Conservation (phyloP, 1,140 invertebrate species). For the Capitella teleta region DNA sequence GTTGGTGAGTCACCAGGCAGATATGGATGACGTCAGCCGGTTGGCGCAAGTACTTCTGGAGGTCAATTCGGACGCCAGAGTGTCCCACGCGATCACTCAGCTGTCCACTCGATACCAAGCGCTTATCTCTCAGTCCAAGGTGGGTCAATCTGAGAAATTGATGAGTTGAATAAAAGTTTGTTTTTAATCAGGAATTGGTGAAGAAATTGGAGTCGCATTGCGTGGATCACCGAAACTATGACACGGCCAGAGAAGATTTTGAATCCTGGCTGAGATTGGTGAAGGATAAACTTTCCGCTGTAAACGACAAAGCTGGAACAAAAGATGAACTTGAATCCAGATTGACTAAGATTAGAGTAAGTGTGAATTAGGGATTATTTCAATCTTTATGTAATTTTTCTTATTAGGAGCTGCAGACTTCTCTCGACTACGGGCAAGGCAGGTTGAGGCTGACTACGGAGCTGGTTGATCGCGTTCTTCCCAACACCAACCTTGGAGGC, state of each 20-base stretch:
- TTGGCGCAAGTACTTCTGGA: constrained; percentile 33
- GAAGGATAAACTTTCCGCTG: constrained; percentile 20
- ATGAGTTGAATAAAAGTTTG: not conserved
- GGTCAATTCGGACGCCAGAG: constrained; percentile 61
- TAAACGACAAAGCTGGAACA: constrained; percentile 24
- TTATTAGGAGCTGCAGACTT: constrained; percentile 33
- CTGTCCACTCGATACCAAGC: constrained; percentile 82
- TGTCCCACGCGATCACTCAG: constrained; percentile 79
- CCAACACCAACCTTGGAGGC: constrained; percentile 25
- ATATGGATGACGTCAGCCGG: constrained; percentile 32
- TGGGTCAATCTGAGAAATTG: constrained; percentile 10
- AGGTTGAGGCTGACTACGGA: constrained; percentile 25
- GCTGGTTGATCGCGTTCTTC: constrained; percentile 24
- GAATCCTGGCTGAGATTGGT: constrained; percentile 26
- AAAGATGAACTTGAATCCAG: constrained; percentile 26
- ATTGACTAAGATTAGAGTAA: constrained; percentile 25
- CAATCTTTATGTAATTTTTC: too few species aligned
- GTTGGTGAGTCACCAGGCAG: constrained; percentile 14
- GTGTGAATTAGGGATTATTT: too few species aligned
- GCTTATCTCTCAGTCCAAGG: constrained; percentile 74
- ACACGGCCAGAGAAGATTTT: constrained; percentile 23
- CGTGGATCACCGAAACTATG: constrained; percentile 68
- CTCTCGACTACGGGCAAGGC: constrained; percentile 31
- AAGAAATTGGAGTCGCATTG: constrained; percentile 82
- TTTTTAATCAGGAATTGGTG: constrained; percentile 57